These are phyloP conservation scores for Mallotus villosus DNA, from an alignment of 2,797 vertebrate genomes.

Conservation along the genomic window DNA sequence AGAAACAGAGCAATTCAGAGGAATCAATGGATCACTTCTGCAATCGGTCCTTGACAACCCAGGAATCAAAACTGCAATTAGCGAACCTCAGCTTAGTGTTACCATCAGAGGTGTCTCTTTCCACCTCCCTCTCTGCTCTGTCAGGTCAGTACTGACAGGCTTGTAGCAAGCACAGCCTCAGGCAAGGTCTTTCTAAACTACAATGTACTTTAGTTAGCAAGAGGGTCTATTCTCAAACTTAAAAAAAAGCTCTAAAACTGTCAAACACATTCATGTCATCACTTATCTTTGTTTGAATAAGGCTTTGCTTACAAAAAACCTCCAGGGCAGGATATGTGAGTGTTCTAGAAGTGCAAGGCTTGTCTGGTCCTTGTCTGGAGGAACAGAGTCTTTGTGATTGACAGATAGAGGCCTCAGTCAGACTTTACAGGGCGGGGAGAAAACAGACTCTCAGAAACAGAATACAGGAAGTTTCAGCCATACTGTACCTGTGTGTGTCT, in stretches of 20 bases:
- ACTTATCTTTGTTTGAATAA: neutral
- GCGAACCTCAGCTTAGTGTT: slow-evolving; percentile 39
- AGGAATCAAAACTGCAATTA: slow-evolving; percentile 19
- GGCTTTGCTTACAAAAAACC: neutral
- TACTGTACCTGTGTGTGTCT: neutral
- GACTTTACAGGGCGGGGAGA: neutral
- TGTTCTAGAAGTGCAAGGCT: neutral
- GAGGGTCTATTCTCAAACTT: neutral
- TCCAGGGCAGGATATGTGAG: neutral
- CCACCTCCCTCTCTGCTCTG: slow-evolving; percentile 24
- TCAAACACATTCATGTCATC: neutral
- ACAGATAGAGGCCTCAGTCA: neutral
- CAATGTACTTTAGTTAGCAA: neutral
- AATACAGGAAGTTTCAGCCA: neutral
- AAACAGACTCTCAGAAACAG: neutral
- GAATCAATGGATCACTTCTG: slow-evolving; percentile 50
- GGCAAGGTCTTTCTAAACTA: slow-evolving; percentile 2
- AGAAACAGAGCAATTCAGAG: slow-evolving; percentile 10
- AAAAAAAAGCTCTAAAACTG: slow-evolving; percentile 1
- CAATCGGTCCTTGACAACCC: slow-evolving; percentile 25
- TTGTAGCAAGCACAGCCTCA: neutral
- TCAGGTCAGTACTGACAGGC: neutral
- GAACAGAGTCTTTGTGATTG: neutral
- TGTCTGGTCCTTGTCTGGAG: neutral
- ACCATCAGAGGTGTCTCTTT: slow-evolving; percentile 32